Percentiles rank a stretch among this genome's conserved stretches.
Evolutionary conservation across 2,113 vertebrate genomes (phyloP).

Genomic region (Marcusenius ussheri): DNA sequence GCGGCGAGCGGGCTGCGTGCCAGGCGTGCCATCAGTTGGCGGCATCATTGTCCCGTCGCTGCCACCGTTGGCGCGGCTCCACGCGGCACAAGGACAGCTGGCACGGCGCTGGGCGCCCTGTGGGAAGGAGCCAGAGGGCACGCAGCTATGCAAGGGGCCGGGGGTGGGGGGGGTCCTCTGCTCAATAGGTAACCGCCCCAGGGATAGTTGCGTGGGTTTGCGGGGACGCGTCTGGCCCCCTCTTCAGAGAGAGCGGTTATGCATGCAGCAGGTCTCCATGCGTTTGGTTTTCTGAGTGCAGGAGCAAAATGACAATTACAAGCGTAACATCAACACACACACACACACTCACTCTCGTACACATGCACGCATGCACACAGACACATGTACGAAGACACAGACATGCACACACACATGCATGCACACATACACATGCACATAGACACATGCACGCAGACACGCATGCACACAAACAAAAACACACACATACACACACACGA

Average conservation of each 20-base stretch:
- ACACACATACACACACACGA: no score
- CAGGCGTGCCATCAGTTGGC: conserved; percentile 33
- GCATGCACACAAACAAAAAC: no score
- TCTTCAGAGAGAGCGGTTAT: neutral
- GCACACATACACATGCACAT: no score
- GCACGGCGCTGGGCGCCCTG: conserved; percentile 6
- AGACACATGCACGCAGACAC: no score
- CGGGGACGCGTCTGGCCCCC: neutral
- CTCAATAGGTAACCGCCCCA: neutral
- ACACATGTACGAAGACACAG: no score
- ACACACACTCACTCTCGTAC: no score
- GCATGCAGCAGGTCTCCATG: neutral
- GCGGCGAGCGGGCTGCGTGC: conserved; percentile 9
- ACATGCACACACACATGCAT: no score
- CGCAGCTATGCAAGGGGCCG: neutral
- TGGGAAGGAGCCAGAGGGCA: conserved; percentile 10
- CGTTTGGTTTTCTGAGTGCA: neutral
- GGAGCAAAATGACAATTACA: neutral
- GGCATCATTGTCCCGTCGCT: conserved; percentile 32
- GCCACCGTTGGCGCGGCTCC: conserved; percentile 30
- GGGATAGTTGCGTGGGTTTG: neutral
- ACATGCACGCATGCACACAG: neutral
- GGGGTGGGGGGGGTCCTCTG: neutral
- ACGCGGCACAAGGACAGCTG: conserved; percentile 35
- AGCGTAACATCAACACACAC: neutral